phyloP scores from a whole-genome alignment of 1,140 invertebrate genomes.

The Ruditapes philippinarum region DNA sequence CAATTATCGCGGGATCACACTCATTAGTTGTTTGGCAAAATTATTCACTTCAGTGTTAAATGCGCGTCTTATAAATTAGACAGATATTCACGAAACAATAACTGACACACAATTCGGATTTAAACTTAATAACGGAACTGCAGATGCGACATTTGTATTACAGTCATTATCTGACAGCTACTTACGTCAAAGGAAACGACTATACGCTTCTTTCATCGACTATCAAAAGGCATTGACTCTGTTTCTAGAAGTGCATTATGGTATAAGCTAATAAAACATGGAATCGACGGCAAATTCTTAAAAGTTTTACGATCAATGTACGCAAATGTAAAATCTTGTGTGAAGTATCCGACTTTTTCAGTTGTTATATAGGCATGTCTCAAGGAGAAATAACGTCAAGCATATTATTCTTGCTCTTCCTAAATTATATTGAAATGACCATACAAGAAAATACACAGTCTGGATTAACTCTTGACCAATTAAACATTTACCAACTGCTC shows the following conservation, averaged over 20 bases:
- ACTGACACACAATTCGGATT: slow-evolving; percentile 32
- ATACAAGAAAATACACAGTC: neutral
- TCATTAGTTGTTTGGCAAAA: neutral
- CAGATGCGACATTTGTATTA: neutral
- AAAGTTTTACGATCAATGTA: neutral
- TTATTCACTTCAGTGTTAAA: neutral
- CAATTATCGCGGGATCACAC: neutral
- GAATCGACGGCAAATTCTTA: neutral
- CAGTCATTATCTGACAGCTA: neutral
- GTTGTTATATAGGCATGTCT: neutral
- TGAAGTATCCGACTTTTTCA: neutral
- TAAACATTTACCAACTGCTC: neutral
- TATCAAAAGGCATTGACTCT: neutral
- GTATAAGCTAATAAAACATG: neutral
- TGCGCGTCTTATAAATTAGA: neutral
- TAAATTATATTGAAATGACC: neutral
- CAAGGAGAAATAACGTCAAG: slow-evolving; percentile 19
- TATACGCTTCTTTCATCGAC: neutral
- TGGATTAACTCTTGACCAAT: neutral
- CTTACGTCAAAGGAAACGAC: neutral
- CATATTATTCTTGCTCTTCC: neutral
- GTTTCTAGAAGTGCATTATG: neutral
- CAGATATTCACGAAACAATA: neutral
- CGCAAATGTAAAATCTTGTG: neutral
- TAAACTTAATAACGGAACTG: neutral